These are phyloP conservation scores for Bubo bubo DNA, from an alignment of 2,113 vertebrate species.

Conservation along the genomic window DNA sequence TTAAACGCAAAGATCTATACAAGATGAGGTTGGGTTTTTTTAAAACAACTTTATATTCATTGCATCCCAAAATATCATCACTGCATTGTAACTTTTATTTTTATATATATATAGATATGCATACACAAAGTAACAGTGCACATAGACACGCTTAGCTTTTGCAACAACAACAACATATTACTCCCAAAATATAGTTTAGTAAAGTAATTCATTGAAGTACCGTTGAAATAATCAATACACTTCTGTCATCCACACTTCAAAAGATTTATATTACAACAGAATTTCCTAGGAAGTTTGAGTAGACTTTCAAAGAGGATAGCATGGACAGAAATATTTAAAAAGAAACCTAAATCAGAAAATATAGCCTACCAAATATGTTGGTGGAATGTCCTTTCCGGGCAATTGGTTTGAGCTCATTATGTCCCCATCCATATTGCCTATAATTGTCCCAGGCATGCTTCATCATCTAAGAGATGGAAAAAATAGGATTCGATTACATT, in stretches of 20 bases:
- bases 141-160: neutral
- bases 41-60: neutral
- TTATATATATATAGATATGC: neutral
- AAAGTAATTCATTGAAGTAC: neutral
- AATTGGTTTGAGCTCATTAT: slow-evolving; percentile 97
- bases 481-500: neutral
- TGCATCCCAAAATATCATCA: neutral
- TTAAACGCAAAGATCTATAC: neutral
- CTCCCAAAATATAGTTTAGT: neutral
- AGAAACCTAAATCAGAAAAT: neutral
- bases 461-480: slow-evolving; percentile 88
- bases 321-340: neutral
- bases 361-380: slow-evolving; percentile 95
- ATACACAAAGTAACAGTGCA: neutral
- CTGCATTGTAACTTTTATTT: neutral
- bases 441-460: slow-evolving; percentile 99
- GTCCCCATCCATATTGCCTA: slow-evolving; percentile 94
- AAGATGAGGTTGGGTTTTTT: neutral
- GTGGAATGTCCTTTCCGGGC: slow-evolving; percentile 98
- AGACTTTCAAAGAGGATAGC: neutral
- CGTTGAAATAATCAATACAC: neutral
- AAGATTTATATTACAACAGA: neutral
- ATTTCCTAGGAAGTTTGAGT: neutral
- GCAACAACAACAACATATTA: neutral
- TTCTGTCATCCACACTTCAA: neutral